Evolutionary conservation across 1,140 invertebrate genomes (phyloP).

Genomic region (Hylaeus volcanicus): DNA sequence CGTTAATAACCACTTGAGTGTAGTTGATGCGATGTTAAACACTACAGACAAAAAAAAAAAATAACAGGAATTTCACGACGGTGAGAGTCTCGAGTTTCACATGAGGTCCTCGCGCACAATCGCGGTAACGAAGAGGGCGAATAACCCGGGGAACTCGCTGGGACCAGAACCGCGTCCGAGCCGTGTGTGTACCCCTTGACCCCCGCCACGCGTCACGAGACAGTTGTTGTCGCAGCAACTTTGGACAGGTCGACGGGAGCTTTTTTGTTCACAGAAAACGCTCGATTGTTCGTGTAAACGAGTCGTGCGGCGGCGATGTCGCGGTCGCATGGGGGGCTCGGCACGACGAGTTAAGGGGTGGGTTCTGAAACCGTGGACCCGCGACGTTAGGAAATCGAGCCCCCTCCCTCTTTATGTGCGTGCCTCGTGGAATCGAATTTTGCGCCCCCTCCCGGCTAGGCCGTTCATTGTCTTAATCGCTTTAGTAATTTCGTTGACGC

Average conservation of each 20-base stretch:
- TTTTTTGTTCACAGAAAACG: constrained; percentile 61
- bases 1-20: neutral
- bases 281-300: constrained; percentile 62
- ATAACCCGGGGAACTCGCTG: constrained; percentile 35
- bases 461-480: constrained; percentile 45
- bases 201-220: constrained; percentile 60
- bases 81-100: neutral
- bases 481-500: constrained; percentile 40
- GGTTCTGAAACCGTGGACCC: neutral
- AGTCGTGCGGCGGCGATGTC: constrained; percentile 51
- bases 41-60: neutral
- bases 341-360: constrained; percentile 29
- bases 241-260: constrained; percentile 64
- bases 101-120: constrained; percentile 29
- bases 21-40: neutral
- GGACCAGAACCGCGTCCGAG: constrained; percentile 40
- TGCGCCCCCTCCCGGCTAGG: neutral
- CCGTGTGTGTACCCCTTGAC: constrained; percentile 46
- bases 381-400: constrained; percentile 25
- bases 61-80: neutral
- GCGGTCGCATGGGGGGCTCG: constrained; percentile 11
- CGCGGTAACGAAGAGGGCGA: constrained; percentile 36
- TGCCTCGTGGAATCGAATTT: constrained; percentile 21
- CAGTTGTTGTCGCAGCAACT: constrained; percentile 62
- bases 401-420: constrained; percentile 1